A percentile compares a stretch with the other conserved stretches of the same genome.
These are phyloP conservation scores for Morbakka virulenta DNA, from an alignment of 30 jellyfish, hydroid and myxozoan genomes.

Conservation along the genomic window DNA sequence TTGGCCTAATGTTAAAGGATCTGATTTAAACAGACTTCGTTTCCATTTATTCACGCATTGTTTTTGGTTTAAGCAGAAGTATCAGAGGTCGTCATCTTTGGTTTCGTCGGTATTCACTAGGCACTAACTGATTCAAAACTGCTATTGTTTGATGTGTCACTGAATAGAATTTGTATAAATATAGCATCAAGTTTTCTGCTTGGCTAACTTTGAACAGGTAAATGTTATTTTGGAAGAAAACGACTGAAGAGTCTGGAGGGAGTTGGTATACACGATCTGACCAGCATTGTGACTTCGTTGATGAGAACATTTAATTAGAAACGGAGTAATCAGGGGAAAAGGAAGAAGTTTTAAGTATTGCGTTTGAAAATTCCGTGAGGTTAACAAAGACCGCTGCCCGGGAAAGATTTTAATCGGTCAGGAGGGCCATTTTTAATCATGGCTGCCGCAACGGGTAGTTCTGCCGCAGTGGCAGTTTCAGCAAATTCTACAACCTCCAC, in stretches of 20 bases:
- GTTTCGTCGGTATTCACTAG: background rate
- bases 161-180: background rate
- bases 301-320: too few species aligned
- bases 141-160: background rate
- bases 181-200: background rate
- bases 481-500: background rate
- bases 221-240: background rate
- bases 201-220: background rate
- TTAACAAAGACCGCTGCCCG: slow-evolving; percentile 1
- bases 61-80: background rate
- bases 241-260: background rate
- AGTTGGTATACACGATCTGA: background rate
- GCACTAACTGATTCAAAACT: background rate
- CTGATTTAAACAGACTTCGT: background rate
- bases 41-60: background rate
- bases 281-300: background rate
- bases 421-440: background rate
- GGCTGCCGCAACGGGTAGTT: slow-evolving; percentile 2
- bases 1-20: background rate
- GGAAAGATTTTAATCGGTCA: background rate
- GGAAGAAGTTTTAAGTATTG: too few species aligned
- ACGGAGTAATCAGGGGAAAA: background rate
- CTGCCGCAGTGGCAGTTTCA: background rate
- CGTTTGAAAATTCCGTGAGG: too few species aligned
- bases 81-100: background rate